Evolutionary conservation across 2,888 invertebrate genomes (phyloP).

Genomic region (Polydrusus pterygomalis): DNA sequence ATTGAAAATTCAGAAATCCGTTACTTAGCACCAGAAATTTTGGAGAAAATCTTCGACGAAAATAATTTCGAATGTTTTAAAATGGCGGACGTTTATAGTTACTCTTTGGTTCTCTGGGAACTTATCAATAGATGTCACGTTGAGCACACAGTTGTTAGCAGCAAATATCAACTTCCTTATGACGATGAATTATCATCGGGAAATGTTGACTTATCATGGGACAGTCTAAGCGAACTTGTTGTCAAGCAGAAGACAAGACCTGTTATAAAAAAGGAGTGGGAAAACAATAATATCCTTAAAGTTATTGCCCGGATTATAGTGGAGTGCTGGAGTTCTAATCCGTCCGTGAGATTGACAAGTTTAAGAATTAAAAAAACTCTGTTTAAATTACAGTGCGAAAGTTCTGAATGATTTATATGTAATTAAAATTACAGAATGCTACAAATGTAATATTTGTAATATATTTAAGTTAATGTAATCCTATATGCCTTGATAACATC

Average conservation of each 20-base stretch:
- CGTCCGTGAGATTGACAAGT: constrained; percentile 55
- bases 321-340: constrained; percentile 58
- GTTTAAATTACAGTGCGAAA: constrained; percentile 22
- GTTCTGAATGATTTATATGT: background rate
- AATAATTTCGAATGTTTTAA: constrained; percentile 53
- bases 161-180: constrained; percentile 54
- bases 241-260: constrained; percentile 53
- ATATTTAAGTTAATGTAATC: no score
- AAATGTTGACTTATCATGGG: constrained; percentile 44
- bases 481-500: no score
- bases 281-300: constrained; percentile 42
- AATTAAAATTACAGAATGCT: no score
- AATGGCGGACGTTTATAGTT: constrained; percentile 58
- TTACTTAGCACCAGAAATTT: constrained; percentile 59
- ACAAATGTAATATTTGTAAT: no score
- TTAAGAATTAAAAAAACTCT: constrained; percentile 58
- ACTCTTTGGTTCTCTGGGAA: constrained; percentile 59
- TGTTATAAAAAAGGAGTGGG: constrained; percentile 51
- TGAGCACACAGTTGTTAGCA: background rate
- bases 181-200: constrained; percentile 33
- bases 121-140: constrained; percentile 46
- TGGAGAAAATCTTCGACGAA: constrained; percentile 48
- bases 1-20: constrained; percentile 43
- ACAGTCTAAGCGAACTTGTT: constrained; percentile 51
- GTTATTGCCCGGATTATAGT: constrained; percentile 48